Conservation (phyloP, 2,888 invertebrate genomes). For the Macrostomum cliftonense region DNA sequence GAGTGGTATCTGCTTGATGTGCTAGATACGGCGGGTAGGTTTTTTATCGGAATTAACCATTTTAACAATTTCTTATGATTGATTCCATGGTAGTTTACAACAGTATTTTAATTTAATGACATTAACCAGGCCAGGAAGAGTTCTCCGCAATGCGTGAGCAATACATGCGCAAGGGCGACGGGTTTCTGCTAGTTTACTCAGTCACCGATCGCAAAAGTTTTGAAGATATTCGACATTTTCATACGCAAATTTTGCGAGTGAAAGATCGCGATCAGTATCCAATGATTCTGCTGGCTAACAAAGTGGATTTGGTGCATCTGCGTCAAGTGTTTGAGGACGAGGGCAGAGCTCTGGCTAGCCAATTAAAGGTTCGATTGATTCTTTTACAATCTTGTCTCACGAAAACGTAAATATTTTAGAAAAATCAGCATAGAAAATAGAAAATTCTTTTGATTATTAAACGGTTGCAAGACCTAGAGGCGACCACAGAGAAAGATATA, state of each 20-base stretch:
- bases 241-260: conserved; percentile 70
- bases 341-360: conserved; percentile 54
- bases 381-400: too few relatives aligned
- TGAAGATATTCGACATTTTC: conserved; percentile 66
- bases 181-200: conserved; percentile 74
- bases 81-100: too few relatives aligned
- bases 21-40: too few relatives aligned
- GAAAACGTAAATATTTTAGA: too few relatives aligned
- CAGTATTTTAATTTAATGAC: too few relatives aligned
- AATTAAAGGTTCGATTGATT: conserved; percentile 35
- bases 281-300: conserved; percentile 77
- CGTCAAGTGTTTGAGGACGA: conserved; percentile 62
- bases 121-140: conserved; percentile 63
- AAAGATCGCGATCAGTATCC: conserved; percentile 73
- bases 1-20: conserved; percentile 65
- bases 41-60: too few relatives aligned
- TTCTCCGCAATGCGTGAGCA: conserved; percentile 63
- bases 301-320: conserved; percentile 65
- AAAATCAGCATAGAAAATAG: too few relatives aligned
- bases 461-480: too few relatives aligned
- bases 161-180: conserved; percentile 66
- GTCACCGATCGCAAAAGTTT: conserved; percentile 76
- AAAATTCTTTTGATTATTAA: too few relatives aligned
- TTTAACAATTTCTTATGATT: too few relatives aligned
- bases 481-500: too few relatives aligned